A percentile compares a stretch with the other conserved stretches of the same genome.
Evolutionary conservation across 2,888 invertebrate species (phyloP).

Genomic region (Lithophane semibrunnea): DNA sequence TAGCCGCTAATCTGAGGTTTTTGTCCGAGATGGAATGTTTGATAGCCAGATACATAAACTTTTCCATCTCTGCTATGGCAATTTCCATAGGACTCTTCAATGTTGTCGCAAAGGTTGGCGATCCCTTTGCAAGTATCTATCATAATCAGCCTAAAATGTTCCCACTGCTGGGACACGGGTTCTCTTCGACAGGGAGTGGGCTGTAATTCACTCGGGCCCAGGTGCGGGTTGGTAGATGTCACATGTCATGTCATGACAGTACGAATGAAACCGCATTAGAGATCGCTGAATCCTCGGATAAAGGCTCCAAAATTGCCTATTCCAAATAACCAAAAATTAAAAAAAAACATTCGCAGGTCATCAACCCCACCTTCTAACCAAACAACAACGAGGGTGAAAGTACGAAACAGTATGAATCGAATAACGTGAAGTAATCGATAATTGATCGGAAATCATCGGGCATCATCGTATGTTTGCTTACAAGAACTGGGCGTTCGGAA

Average conservation of each 20-base stretch:
- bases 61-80: neutral
- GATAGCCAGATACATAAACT: neutral
- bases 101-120: neutral
- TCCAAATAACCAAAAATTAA: neutral
- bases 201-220: neutral
- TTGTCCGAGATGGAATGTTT: conserved; percentile 21
- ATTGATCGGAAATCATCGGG: conserved; percentile 43
- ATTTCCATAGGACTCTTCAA: conserved; percentile 1
- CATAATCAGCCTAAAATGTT: neutral
- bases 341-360: conserved; percentile 9
- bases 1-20: conserved; percentile 29
- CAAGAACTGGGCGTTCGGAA: conserved; percentile 36
- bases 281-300: too few relatives aligned
- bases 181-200: neutral
- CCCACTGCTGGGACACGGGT: neutral
- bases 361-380: conserved; percentile 15
- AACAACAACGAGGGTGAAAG: conserved; percentile 49
- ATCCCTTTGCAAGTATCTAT: neutral
- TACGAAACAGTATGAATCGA: neutral
- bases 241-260: too few relatives aligned
- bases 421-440: conserved; percentile 48
- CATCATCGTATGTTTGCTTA: neutral
- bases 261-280: too few relatives aligned
- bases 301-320: too few relatives aligned
- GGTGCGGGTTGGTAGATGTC: conserved; percentile 1